Conservation (phyloP, 2,797 vertebrate species). For the Brachyrhaphis roseni region DNA sequence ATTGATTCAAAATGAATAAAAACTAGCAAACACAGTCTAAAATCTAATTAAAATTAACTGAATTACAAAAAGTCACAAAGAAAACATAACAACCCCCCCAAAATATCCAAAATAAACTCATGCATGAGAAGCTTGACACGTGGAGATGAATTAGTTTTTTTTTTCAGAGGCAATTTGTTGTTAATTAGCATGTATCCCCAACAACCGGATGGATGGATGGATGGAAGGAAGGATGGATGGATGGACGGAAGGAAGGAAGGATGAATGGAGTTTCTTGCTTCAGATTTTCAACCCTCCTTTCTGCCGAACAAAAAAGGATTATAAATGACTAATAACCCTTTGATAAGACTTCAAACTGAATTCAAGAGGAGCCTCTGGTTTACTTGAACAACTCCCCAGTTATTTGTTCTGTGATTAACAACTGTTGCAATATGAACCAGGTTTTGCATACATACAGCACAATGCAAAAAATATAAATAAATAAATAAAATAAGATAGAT, state of each 20-base stretch:
- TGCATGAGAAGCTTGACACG: too few species aligned
- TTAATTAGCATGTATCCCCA: too few species aligned
- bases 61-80: too few species aligned
- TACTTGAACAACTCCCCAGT: conserved; percentile 44
- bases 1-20: too few species aligned
- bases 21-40: too few species aligned
- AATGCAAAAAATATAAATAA: conserved; percentile 10
- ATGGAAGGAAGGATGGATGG: background rate
- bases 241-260: conserved; percentile 5
- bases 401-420: conserved; percentile 56
- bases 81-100: too few species aligned
- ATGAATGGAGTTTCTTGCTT: background rate
- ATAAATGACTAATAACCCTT: conserved; percentile 62
- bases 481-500: background rate
- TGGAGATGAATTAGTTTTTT: too few species aligned
- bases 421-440: conserved; percentile 48
- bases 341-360: conserved; percentile 69
- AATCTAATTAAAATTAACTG: too few species aligned
- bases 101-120: too few species aligned
- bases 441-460: conserved; percentile 30
- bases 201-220: too few species aligned
- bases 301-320: conserved; percentile 40
- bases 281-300: conserved; percentile 25
- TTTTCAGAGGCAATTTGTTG: too few species aligned
- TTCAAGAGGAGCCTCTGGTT: conserved; percentile 50